These are phyloP conservation scores for Tachina fera DNA, from an alignment of 2,888 invertebrate species.

Conservation along the genomic window DNA sequence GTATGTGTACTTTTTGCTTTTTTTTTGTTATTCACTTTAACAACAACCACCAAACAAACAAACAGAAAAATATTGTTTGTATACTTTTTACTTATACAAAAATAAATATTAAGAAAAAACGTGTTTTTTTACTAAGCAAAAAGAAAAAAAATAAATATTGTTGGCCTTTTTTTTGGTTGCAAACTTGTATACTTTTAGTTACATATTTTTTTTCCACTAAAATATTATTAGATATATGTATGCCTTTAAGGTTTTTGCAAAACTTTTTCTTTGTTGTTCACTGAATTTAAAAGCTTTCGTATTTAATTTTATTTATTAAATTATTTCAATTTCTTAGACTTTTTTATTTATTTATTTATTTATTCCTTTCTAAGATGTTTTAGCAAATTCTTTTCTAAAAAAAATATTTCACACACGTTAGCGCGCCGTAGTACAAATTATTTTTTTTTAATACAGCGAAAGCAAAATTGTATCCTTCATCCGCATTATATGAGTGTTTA, in stretches of 20 bases:
- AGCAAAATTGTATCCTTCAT: constrained; percentile 57
- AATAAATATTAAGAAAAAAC: constrained; percentile 67
- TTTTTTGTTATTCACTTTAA: constrained; percentile 64
- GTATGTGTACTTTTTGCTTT: constrained; percentile 44
- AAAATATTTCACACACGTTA: constrained; percentile 64
- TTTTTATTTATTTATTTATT: constrained; percentile 16
- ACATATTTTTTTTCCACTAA: constrained; percentile 54
- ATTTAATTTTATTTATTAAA: constrained; percentile 16
- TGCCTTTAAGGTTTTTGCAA: constrained; percentile 55
- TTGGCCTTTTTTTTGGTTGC: constrained; percentile 55
- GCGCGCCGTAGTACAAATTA: constrained; percentile 58
- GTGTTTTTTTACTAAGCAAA: constrained; percentile 59
- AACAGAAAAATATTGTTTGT: constrained; percentile 58
- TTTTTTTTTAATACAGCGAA: constrained; percentile 38
- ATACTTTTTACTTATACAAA: constrained; percentile 67
- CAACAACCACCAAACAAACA: constrained; percentile 58
- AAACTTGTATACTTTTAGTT: constrained; percentile 69
- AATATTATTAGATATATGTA: constrained; percentile 65
- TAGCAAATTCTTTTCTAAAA: constrained; percentile 40
- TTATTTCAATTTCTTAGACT: constrained; percentile 37
- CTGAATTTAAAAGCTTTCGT: not conserved
- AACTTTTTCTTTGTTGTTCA: constrained; percentile 49
- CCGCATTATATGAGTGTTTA: constrained; percentile 79
- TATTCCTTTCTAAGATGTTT: constrained; percentile 30
- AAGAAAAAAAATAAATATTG: constrained; percentile 50